phyloP scores from a whole-genome alignment of 2,113 vertebrate genomes.

The Ctenomys sociabilis region DNA sequence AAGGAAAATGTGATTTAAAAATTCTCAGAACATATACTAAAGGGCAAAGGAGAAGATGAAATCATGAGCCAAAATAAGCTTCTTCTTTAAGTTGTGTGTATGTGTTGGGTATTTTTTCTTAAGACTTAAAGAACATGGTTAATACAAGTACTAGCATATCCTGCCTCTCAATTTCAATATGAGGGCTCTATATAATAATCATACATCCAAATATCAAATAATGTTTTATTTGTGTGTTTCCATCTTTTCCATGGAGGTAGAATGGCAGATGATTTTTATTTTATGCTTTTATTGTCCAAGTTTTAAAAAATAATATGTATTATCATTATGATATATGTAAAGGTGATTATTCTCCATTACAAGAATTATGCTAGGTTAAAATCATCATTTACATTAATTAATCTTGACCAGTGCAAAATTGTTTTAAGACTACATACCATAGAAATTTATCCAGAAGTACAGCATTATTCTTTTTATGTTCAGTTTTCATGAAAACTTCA shows the following conservation, averaged over 20 bases:
- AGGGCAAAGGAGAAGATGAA: not conserved
- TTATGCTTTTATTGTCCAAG: not conserved
- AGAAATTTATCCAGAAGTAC: not conserved
- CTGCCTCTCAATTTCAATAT: not conserved
- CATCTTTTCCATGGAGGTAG: not conserved
- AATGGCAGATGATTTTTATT: not conserved
- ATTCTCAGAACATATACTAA: not conserved
- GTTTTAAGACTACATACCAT: not conserved
- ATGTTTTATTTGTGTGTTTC: not conserved
- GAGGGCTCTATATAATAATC: not conserved
- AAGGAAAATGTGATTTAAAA: not conserved
- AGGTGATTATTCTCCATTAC: not conserved
- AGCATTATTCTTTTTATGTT: not conserved
- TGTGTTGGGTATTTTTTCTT: not conserved
- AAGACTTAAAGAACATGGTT: not conserved
- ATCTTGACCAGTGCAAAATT: not conserved
- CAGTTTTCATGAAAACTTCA: not conserved
- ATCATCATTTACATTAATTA: not conserved
- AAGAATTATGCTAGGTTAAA: not conserved
- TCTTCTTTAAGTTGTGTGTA: not conserved
- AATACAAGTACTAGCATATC: not conserved
- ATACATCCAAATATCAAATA: not conserved
- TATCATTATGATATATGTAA: not conserved
- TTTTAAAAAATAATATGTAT: not conserved
- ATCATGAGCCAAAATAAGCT: not conserved